Base-by-base conservation (phyloP, 2,888 invertebrate species). In the Arctia plantaginis region DNA sequence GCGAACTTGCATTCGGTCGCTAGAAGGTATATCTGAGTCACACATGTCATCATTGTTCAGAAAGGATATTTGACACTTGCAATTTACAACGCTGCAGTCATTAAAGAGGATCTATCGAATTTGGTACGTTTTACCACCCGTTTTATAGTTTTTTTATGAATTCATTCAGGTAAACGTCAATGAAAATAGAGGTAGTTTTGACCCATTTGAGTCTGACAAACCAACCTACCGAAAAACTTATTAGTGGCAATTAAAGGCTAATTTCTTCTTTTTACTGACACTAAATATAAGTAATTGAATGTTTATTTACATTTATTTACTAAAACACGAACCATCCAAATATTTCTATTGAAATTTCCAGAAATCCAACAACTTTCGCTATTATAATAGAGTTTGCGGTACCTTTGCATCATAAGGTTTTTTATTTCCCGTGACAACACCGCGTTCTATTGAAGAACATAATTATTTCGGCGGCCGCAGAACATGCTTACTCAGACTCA, bases 391-490 rank as follows among this genome's bases (percentile, higher is more conserved):
- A 27, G 15, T 59, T 59, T 27, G 13, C 27, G 27, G 27, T 27
- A 15, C 13, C 23, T 15, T 59, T 59, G 4, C 13, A 27, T 27
- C 12, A 15, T 15, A 3, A 59, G 13, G 27, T 59, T 59, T 27
- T n/a, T 27, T 8, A 18, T 67, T 41, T 35, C 35, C 35, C 6
- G 35, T 47, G 0, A 68, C 66, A 13, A 18, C 47, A 30, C 8
- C 69, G 27, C 59, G 20, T 55, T 27, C 33, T 27, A 35, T 55
- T 55, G 41, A 70, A 15, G 47, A 80, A 80, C 66, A 69, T 72
- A 71, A 66, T 66, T 27, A n/a, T 71, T 68, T 27, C 27, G 64
- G 59, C 18, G 39, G 66, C 69, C 35, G 41, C 65, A 27, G 66
- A 71, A 67, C 73, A 74, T 68, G 20, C 71, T 67, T 39, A 68